A percentile compares a stretch with the other conserved stretches of the same genome.
These are phyloP conservation scores for Paratilapia polleni DNA, from an alignment of 2,113 vertebrate species.

Conservation along the genomic window DNA sequence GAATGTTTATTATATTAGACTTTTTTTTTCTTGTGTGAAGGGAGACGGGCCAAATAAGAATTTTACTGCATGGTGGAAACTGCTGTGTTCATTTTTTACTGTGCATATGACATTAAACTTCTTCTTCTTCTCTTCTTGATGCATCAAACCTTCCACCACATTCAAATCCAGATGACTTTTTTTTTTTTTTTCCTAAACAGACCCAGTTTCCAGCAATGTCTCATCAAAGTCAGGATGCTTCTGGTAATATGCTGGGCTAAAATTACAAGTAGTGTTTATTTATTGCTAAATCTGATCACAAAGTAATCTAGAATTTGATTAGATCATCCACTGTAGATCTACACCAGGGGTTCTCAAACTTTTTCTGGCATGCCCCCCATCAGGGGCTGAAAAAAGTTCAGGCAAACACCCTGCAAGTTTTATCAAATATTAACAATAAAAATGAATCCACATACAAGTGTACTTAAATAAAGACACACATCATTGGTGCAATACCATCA, in stretches of 20 bases:
- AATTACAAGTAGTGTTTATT: background rate
- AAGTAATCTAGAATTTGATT: background rate
- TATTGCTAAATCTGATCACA: background rate
- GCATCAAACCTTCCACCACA: background rate
- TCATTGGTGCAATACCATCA: background rate
- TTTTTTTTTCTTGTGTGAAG: too few species aligned
- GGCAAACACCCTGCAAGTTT: too few species aligned
- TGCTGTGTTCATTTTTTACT: too few species aligned
- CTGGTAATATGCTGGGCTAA: background rate
- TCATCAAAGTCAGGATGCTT: background rate
- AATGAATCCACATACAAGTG: too few species aligned
- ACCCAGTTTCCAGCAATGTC: background rate
- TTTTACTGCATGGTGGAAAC: too few species aligned
- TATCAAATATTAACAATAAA: too few species aligned
- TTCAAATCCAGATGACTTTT: too few species aligned
- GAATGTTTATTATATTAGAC: too few species aligned
- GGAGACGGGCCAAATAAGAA: too few species aligned
- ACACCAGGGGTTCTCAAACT: background rate
- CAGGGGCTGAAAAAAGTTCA: background rate
- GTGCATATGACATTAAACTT: background rate
- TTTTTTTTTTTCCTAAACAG: background rate
- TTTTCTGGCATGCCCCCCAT: background rate
- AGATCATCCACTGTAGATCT: background rate
- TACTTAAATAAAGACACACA: background rate
- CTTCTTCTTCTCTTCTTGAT: background rate